Percentiles rank a stretch among this genome's conserved stretches.
These are phyloP conservation scores for Microcebus ravelobensis DNA, from an alignment of 2,113 vertebrate species.

Conservation along the genomic window DNA sequence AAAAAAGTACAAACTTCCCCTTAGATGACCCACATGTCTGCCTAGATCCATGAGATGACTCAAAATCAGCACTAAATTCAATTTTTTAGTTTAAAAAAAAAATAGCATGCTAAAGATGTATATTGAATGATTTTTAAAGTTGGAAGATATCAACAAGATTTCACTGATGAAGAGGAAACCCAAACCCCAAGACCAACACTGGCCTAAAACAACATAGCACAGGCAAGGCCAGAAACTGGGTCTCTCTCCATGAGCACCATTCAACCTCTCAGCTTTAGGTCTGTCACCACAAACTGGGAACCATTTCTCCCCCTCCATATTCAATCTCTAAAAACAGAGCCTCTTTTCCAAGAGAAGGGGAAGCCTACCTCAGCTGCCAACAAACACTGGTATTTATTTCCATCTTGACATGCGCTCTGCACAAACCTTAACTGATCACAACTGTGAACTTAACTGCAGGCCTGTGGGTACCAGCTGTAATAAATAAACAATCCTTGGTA, in stretches of 20 bases:
- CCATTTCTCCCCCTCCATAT: not conserved
- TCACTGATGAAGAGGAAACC: not conserved
- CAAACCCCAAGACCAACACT: not conserved
- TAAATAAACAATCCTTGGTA: not conserved
- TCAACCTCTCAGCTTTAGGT: not conserved
- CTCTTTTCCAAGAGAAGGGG: not conserved
- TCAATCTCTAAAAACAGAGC: not conserved
- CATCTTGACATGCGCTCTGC: not conserved
- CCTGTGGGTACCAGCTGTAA: not conserved
- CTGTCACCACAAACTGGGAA: not conserved
- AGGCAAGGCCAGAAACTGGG: not conserved
- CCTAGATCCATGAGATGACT: not conserved
- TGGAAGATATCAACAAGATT: not conserved
- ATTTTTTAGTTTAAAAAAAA: not conserved
- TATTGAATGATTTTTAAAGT: not conserved
- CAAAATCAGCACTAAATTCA: not conserved
- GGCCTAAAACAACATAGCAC: not conserved
- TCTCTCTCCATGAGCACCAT: not conserved
- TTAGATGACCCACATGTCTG: not conserved
- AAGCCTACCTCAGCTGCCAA: not conserved
- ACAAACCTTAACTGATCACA: not conserved
- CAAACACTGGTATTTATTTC: not conserved
- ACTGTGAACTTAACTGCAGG: not conserved
- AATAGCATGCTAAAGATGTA: not conserved
- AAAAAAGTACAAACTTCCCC: not conserved